Evolutionary conservation across 1,140 invertebrate genomes (phyloP), one percentile per base, ranked within the genome.

Genomic region (Drosophila sturtevanti): DNA sequence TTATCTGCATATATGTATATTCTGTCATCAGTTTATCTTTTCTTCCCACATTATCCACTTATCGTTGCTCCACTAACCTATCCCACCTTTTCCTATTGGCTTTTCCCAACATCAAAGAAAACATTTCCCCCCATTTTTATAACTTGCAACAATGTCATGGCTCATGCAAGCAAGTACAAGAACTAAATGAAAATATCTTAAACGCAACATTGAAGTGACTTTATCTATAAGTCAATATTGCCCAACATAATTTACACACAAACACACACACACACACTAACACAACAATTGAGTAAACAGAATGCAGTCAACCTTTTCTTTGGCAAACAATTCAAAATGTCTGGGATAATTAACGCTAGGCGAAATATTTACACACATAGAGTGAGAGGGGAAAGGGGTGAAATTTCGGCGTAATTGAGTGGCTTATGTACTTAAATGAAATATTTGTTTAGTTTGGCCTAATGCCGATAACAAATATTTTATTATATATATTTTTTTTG

Each of bases 381-480:
- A 52, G 64, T 35, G 44, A 27, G 51, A 18, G 12, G 22, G 10
- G 11, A 2, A 24, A 44, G 12, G n/a, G 18, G 48, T 60, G 69
- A 87, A 77, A 78, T 84, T 89, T 89, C 72, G 77, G 84, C 84
- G 84, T 89, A 89, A 89, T 89, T 80, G 60, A 78, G 84, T 89
- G 85, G 84, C 84, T 65, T 87, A 82, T 87, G 81, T 86, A 66
- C 63, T 27, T n/a, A 56, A 55, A 24, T 27, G 71, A 44, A 27
- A 38, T 54, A 54, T 66, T 66, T 58, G 63, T 56, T 34, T 56
- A 56, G 54, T 56, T 56, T 56, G 54, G 54, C 54, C 54, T 56
- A 56, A 56, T 55, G 52, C 52, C 52, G 27, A 4, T 6, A 6
- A 31, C 27, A 31, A 31, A 31, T 31, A 31, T 31, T 31, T 31